Percentiles rank a stretch among this genome's conserved stretches.
Evolutionary conservation across 1,140 invertebrate species (phyloP).

Genomic region (Phenacoccus solenopsis): DNA sequence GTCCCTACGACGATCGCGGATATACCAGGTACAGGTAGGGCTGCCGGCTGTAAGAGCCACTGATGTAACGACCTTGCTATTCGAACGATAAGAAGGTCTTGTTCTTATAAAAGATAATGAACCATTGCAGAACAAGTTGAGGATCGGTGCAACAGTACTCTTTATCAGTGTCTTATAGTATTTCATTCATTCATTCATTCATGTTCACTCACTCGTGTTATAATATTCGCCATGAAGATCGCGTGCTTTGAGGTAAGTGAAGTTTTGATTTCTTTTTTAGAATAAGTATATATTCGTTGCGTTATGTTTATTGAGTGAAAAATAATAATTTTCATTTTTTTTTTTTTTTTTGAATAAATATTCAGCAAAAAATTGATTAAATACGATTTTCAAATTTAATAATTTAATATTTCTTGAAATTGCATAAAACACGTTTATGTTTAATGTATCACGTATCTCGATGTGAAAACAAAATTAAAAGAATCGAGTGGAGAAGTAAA

Average conservation of each 20-base stretch:
- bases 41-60: not conserved
- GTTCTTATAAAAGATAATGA: constrained; percentile 14
- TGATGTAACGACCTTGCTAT: constrained; percentile 8
- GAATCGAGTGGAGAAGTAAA: no score
- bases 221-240: not conserved
- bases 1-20: not conserved
- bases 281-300: no score
- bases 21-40: not conserved
- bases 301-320: no score
- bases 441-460: no score
- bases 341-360: no score
- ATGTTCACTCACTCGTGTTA: constrained; percentile 13
- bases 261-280: not conserved
- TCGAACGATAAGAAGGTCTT: constrained; percentile 8
- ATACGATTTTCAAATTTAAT: no score
- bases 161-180: constrained; percentile 2
- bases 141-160: constrained; percentile 3
- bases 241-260: not conserved
- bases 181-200: constrained; percentile 15
- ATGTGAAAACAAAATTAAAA: no score
- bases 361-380: no score
- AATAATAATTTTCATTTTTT: no score
- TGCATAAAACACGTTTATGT: no score
- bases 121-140: constrained; percentile 9
- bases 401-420: no score